Evolutionary conservation across 2,888 invertebrate genomes (phyloP), one percentile per base, ranked within the genome.

Genomic region (Crossocerus cetratus): DNA sequence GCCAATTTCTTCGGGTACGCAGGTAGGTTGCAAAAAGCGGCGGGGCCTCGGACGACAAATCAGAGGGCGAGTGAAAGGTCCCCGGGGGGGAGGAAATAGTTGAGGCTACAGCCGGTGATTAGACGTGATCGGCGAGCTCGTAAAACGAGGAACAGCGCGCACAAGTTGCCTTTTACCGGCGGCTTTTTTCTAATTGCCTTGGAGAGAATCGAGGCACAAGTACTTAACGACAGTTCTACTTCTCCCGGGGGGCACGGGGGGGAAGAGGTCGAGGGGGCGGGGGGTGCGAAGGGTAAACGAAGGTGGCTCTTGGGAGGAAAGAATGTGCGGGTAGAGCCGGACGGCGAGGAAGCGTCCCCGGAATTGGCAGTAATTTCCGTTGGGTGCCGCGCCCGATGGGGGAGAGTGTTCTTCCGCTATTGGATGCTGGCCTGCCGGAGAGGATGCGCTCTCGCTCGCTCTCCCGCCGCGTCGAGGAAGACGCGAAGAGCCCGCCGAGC

Each of bases 351-450:
- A 57, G 42, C 59, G 54, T 62, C 58, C 69, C 32, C 53, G 59
- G 65, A 69, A 81, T 78, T 73, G 71, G 42, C 59, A 59, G 66
- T 75, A 76, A 78, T 70, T 78, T 75, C 68, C 72, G 57, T 66
- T 3, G 23, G 32, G 55, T n/a, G 23, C n/a, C 23, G 16, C 8
- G 18, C 44, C 44, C 5, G 61, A 49, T 11, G 45, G 44, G 11
- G 32, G 14, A 32, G 23, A 43, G 42, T 43, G 60, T 57, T 45
- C 42, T 43, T 43, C 18, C 23, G 32, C 23, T 43, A 62, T 74
- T 62, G 16, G 61, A 65, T 20, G 54, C 22, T 49, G 4, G 65
- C 14, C 60, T 63, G 57, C 49, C 49, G 49, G 49, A 49, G n/a
- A 49, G 49, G 14, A 49, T 49, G 49, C 49, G 49, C 14, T 49